A percentile compares a stretch with the other conserved stretches of the same genome.
Conservation (phyloP, 92 coral and sea anemone genomes). For the Actinostola sp. region DNA sequence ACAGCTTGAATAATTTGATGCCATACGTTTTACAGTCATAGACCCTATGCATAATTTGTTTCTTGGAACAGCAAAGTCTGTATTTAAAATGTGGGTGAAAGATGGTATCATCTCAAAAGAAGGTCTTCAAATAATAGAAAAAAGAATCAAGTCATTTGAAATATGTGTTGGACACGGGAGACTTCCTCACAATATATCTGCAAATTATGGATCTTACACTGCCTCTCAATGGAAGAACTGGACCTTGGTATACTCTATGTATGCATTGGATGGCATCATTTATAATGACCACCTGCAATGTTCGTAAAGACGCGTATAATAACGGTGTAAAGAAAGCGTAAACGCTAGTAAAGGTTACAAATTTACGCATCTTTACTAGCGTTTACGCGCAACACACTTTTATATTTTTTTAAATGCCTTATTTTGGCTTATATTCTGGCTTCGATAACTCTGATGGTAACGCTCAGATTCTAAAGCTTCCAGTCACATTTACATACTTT, state of each 20-base stretch:
- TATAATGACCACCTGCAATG: not conserved
- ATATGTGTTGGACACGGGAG: constrained; percentile 58
- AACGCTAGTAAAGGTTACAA: too few species aligned
- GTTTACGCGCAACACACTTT: too few species aligned
- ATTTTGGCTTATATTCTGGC: too few species aligned
- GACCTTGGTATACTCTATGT: constrained; percentile 33
- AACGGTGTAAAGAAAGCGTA: too few species aligned
- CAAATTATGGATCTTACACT: constrained; percentile 65
- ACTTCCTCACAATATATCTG: constrained; percentile 56
- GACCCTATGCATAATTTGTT: constrained; percentile 57
- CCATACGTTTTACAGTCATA: constrained; percentile 24
- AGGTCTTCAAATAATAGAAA: constrained; percentile 42
- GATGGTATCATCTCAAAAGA: constrained; percentile 36
- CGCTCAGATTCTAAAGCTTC: too few species aligned
- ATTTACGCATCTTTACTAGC: too few species aligned
- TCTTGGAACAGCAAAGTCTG: constrained; percentile 57
- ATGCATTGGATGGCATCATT: constrained; percentile 6
- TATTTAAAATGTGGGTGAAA: constrained; percentile 64
- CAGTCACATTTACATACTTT: too few species aligned
- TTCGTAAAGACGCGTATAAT: too few species aligned
- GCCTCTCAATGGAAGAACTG: constrained; percentile 68
- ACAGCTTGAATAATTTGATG: constrained; percentile 52
- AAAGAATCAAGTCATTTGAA: constrained; percentile 36
- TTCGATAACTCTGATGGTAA: too few species aligned
- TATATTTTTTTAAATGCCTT: too few species aligned